These are phyloP conservation scores for Acleris holmiana DNA, from an alignment of 2,888 invertebrate genomes.

Conservation along the genomic window DNA sequence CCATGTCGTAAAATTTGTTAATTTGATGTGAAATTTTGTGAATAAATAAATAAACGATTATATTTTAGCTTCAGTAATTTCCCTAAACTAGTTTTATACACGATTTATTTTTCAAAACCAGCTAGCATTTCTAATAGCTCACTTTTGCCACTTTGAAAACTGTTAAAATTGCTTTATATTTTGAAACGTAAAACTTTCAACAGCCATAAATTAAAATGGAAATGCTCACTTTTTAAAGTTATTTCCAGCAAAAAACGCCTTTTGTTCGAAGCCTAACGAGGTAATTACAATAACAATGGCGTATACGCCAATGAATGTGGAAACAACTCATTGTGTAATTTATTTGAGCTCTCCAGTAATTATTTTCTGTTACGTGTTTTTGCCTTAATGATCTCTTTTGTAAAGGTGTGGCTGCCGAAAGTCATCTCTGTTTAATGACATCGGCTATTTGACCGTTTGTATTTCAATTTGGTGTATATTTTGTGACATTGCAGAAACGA, in stretches of 20 bases:
- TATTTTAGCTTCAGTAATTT: no score
- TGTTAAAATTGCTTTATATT: no score
- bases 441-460: no score
- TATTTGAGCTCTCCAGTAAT: slow-evolving; percentile 58
- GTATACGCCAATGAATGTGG: slow-evolving; percentile 55
- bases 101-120: no score
- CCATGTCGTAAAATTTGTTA: no score
- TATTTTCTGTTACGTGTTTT: slow-evolving; percentile 46
- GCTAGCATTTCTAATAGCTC: no score
- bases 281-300: slow-evolving; percentile 71
- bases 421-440: slow-evolving; percentile 3
- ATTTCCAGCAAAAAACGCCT: slow-evolving; percentile 8
- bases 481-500: no score
- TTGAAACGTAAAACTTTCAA: background rate
- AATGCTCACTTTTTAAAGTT: background rate
- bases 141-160: no score
- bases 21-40: no score
- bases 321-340: slow-evolving; percentile 61
- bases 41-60: no score
- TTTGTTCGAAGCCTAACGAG: slow-evolving; percentile 53
- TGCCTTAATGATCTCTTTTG: slow-evolving; percentile 27
- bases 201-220: background rate
- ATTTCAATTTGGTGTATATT: no score
- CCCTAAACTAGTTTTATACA: no score
- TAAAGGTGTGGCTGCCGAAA: slow-evolving; percentile 10